Conservation (phyloP, 2,113 vertebrate species). For the Burhinus oedicnemus region DNA sequence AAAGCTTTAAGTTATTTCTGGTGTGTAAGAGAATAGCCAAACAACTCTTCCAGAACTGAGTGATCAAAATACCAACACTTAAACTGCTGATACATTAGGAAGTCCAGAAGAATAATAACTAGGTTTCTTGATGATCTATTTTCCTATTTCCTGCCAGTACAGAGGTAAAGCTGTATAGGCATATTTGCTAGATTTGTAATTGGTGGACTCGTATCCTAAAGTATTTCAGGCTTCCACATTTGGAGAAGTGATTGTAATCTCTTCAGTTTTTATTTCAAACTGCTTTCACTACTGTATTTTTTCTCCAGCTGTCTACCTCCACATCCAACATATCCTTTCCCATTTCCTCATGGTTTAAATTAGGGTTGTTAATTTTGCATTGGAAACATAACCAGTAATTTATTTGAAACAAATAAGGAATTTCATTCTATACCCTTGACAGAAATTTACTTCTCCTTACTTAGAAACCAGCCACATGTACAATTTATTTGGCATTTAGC, state of each 20-base stretch:
- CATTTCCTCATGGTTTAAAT: conserved; percentile 21
- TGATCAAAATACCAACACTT: conserved; percentile 14
- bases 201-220: conserved; percentile 33
- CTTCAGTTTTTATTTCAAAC: conserved; percentile 46
- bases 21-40: neutral
- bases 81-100: conserved; percentile 6
- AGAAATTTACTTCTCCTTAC: neutral
- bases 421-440: neutral
- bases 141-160: conserved; percentile 33
- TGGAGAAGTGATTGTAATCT: conserved; percentile 33
- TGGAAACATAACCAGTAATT: neutral
- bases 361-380: neutral
- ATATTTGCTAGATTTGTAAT: conserved; percentile 26
- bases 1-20: conserved; percentile 12
- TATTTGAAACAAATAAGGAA: conserved; percentile 12
- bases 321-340: neutral
- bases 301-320: conserved; percentile 38
- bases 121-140: conserved; percentile 28
- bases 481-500: conserved; percentile 14
- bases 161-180: conserved; percentile 13
- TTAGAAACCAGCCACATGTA: neutral
- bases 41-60: neutral
- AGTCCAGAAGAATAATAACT: conserved; percentile 4
- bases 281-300: conserved; percentile 41
- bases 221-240: conserved; percentile 20